These are phyloP conservation scores for Melangyna quadrimaculata DNA, from an alignment of 2,888 invertebrate genomes.

Conservation along the genomic window DNA sequence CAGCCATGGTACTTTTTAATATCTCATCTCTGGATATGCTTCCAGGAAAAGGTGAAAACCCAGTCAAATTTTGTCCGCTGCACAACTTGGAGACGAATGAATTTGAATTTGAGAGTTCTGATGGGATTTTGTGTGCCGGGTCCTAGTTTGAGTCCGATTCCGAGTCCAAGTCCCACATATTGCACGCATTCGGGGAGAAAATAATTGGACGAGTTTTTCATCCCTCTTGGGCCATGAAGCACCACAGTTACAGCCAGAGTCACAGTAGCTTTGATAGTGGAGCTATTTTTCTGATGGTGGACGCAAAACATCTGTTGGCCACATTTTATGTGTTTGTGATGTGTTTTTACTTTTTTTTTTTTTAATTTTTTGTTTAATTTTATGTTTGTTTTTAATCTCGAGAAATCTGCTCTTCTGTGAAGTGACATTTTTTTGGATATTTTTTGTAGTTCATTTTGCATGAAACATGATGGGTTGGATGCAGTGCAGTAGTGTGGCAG, in stretches of 20 bases:
- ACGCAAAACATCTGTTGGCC: slow-evolving; percentile 61
- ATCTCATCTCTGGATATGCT: background rate
- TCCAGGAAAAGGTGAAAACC: slow-evolving; percentile 4
- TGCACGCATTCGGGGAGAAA: slow-evolving; percentile 39
- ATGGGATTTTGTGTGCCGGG: background rate
- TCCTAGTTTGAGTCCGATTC: background rate
- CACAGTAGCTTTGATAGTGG: slow-evolving; percentile 11
- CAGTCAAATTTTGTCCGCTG: background rate
- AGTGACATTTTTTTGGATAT: slow-evolving; percentile 30
- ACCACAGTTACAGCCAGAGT: background rate
- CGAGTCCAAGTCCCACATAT: slow-evolving; percentile 31
- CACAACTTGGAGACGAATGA: slow-evolving; percentile 1
- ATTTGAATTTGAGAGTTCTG: slow-evolving; percentile 33
- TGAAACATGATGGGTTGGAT: slow-evolving; percentile 20
- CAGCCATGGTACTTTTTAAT: slow-evolving; percentile 17
- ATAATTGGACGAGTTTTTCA: slow-evolving; percentile 54
- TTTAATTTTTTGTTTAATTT: background rate
- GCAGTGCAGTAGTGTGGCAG: background rate
- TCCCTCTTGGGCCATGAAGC: background rate
- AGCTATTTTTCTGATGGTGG: slow-evolving; percentile 10
- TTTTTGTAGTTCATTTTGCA: slow-evolving; percentile 17
- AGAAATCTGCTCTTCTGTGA: slow-evolving; percentile 36
- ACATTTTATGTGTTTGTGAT: slow-evolving; percentile 49
- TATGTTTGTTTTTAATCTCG: slow-evolving; percentile 36
- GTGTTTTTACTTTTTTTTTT: slow-evolving; percentile 15